Base-by-base conservation (phyloP, 2,888 invertebrate species). In the Tethea ocularis region DNA sequence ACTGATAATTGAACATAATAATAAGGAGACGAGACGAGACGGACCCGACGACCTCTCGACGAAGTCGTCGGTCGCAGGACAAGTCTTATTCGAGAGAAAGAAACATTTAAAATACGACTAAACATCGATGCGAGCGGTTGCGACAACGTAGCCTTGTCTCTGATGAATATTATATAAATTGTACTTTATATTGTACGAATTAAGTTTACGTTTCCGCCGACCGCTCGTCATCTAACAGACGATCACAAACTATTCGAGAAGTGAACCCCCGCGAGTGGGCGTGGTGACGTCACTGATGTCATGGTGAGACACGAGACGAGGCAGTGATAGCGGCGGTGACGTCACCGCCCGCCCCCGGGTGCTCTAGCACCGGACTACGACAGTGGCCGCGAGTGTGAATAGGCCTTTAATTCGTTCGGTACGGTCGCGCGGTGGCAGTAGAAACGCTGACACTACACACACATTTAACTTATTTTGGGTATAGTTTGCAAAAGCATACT, bases 231-330 rank as follows among this genome's bases (percentile, higher is more conserved):
- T n/a, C 46, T 7, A 38, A 20, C 8, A 46, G 17, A 46, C 46
- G 20, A 20, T 46, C 46, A 46, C 46, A 46, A 46, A 46, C 46
- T 46, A 46, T 46, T 46, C 46, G 46, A 46, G 46, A 46, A 46
- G 46, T 17, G 46, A 46, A 7, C 46, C n/a, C 46, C 10, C 46
- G 46, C 17, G 46, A 17, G 46, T 46, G 10, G 38, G 38, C 38
- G 10, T 10, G 38, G n/a, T 38, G 38, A 38, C 38, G 38, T 38
- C 38, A n/a, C 38, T 4, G 10, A 38, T 6, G 38, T 38, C 38
- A 38, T n/a, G 38, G n/a, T n/a, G 38, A 15, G 3, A 36, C 36
- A 15, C 10, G 38, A 38, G n/a, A 38, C n/a, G 38, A 2, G 38
- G 38, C 38, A 38, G 38, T 38, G 38, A 38, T n/a, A n/a, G 38